Percentiles rank a stretch among this genome's conserved stretches.
phyloP scores from a whole-genome alignment of 64 coral and sea anemone species.

The Pocillopora damicornis region DNA sequence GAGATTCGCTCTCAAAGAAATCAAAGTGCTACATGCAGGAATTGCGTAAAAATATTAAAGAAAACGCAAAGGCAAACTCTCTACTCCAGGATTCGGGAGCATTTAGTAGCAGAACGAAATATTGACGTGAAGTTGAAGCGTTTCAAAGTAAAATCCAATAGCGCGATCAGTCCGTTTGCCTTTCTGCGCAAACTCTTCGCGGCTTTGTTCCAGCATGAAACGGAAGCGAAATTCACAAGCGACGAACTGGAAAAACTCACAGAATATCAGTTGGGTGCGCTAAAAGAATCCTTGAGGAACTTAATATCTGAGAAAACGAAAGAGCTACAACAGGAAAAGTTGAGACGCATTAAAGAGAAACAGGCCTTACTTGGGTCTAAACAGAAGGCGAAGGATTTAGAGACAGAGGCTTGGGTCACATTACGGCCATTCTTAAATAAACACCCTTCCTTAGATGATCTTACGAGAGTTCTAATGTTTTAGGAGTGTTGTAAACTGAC shows the following conservation, averaged over 20 bases:
- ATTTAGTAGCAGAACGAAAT: background rate
- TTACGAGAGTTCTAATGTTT: conserved; percentile 32
- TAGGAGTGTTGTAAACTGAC: background rate
- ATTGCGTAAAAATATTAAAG: background rate
- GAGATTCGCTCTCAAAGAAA: conserved; percentile 1
- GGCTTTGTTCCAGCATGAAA: background rate
- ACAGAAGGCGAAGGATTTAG: conserved; percentile 18
- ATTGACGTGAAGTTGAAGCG: conserved; percentile 27
- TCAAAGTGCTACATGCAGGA: background rate
- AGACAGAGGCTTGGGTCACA: conserved; percentile 4
- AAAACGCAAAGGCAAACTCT: background rate
- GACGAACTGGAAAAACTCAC: conserved; percentile 23
- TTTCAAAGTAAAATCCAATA: conserved; percentile 7
- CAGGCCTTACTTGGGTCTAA: background rate
- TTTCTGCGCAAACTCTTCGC: conserved; percentile 32
- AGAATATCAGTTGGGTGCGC: background rate
- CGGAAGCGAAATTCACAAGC: background rate
- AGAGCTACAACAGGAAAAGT: background rate
- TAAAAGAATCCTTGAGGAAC: background rate
- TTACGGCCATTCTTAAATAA: conserved; percentile 5
- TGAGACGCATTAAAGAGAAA: background rate
- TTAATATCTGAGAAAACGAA: conserved; percentile 5
- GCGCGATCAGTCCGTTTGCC: background rate
- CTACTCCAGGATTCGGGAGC: conserved; percentile 5
- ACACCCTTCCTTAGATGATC: conserved; percentile 16